These are phyloP conservation scores for Spea multiplicata DNA, from an alignment of 2,113 vertebrate species.

Conservation along the genomic window DNA sequence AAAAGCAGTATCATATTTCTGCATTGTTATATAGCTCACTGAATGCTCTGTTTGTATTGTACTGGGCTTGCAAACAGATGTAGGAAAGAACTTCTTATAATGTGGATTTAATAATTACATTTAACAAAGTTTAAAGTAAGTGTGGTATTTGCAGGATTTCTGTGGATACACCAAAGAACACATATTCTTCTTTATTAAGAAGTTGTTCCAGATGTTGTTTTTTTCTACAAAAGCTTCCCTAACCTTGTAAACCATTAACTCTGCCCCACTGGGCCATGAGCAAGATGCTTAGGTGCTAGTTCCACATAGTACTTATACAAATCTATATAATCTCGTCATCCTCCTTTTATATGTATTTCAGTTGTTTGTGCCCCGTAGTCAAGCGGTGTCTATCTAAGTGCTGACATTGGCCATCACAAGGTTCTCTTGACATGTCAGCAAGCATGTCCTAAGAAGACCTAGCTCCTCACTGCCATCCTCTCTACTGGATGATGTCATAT, in stretches of 20 bases:
- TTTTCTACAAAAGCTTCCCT: not conserved
- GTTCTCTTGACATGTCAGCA: too few species aligned
- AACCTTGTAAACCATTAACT: not conserved
- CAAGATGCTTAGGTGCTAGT: not conserved
- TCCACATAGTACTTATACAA: too few species aligned
- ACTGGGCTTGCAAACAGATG: not conserved
- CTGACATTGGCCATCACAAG: too few species aligned
- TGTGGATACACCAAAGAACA: conserved; percentile 9
- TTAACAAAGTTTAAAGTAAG: not conserved
- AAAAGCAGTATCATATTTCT: too few species aligned
- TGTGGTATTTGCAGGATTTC: not conserved
- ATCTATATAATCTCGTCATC: too few species aligned
- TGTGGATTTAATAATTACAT: not conserved
- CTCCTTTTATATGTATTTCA: too few species aligned
- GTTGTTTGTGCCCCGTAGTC: too few species aligned
- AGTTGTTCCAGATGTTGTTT: conserved; percentile 8
- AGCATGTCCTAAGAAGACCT: too few species aligned
- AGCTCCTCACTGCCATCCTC: too few species aligned
- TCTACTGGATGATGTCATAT: too few species aligned
- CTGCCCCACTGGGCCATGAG: not conserved
- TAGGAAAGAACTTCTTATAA: not conserved
- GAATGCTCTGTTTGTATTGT: not conserved
- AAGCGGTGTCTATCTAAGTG: too few species aligned
- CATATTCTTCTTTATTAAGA: conserved; percentile 3
- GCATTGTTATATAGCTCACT: too few species aligned